Evolutionary conservation across 2,888 invertebrate species (phyloP).

Genomic region (Macrophya annulata): DNA sequence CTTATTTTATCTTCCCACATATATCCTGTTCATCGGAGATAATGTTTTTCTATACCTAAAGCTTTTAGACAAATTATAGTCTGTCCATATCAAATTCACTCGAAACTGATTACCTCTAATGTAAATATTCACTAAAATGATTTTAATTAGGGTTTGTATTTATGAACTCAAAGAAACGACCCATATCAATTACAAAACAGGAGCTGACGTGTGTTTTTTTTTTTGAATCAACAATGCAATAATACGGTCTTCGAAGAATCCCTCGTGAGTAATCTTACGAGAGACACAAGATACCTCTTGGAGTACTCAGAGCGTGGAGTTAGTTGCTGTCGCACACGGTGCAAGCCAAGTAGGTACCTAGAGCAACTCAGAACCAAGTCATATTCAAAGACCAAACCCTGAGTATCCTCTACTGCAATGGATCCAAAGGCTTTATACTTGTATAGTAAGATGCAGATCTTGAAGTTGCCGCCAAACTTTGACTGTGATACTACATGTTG

Average conservation of each 20-base stretch:
- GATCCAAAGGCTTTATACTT: background rate
- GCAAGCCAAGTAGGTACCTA: background rate
- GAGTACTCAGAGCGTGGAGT: background rate
- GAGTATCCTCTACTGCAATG: background rate
- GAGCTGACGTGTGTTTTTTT: background rate
- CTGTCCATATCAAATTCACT: background rate
- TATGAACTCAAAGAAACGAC: background rate
- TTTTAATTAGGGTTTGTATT: background rate
- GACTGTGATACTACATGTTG: background rate
- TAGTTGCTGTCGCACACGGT: background rate
- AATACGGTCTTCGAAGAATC: background rate
- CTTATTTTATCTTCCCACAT: slow-evolving; percentile 2
- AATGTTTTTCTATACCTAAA: background rate
- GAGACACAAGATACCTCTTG: background rate
- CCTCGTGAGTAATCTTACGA: background rate
- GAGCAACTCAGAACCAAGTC: background rate
- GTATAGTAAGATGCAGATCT: background rate
- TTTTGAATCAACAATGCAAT: background rate
- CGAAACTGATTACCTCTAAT: background rate
- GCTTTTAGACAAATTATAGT: background rate
- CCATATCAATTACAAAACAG: background rate
- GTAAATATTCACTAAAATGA: background rate
- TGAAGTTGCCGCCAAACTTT: slow-evolving; percentile 9
- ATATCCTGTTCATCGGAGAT: background rate
- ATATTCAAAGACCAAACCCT: background rate